Base-by-base conservation (phyloP, 2,113 vertebrate genomes). In the Oryzias woworae region DNA sequence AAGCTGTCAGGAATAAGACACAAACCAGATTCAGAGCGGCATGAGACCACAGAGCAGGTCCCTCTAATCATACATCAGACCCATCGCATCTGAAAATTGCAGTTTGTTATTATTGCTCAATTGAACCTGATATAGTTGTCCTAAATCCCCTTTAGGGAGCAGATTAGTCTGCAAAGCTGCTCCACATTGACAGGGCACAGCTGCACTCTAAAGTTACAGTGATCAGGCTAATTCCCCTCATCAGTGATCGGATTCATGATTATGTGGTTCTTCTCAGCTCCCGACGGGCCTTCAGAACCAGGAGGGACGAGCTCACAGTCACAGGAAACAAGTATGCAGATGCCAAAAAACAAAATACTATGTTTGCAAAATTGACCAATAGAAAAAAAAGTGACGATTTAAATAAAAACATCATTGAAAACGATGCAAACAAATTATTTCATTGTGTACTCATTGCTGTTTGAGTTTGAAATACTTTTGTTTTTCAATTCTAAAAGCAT, bases 81-180 rank as follows among this genome's bases (percentile, higher is more conserved):
- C 59, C 49, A 58, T 67, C 53, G 73, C 2, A 15, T 41, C 53
- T 68, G 82, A 84, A 85, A 85, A 89, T 87, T 87, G 85, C 75
- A 42, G 77, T 88, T 87, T 85, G 79, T 80, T 89, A 90, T 91
- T 91, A 90, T 90, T 81, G 87, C 78, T 80, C 82, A 87, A 90
- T 89, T 90, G 85, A 87, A 88, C 42, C 63, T 66, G 69, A 84
- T 76, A 78, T 81, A 73, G 75, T 81, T 51, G 52, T 75, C 71
- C 82, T 73, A 86, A 90, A 91, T 87, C 84, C 88, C 76, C 79
- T 75, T 66, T 80, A 73, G 78, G 70, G 87, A 82, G 75, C 71
- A 82, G 87, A 91, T 91, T 87, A 87, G 85, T n/a, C 60, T 14
- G 62, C 67, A 77, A 89, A 91, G 89, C 85, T 91, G 90, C 83